Base-by-base conservation (phyloP, 2,113 vertebrate genomes). In the Lutjanus erythropterus region DNA sequence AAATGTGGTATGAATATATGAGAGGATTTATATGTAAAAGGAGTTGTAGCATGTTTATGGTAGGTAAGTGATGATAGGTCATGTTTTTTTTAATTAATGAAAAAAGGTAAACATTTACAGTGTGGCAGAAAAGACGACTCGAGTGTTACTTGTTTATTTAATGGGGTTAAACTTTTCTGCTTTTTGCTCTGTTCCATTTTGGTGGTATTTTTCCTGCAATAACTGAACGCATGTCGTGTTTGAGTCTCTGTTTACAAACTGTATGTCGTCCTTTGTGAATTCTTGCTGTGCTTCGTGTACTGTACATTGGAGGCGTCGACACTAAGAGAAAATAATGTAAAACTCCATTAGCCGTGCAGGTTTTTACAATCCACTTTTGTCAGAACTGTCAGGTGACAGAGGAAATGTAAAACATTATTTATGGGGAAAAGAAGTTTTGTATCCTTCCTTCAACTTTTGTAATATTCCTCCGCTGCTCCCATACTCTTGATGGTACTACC, bases 371-470 rank as follows among this genome's bases (percentile, higher is more conserved):
- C 50, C 78, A 76, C 72, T 83, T 92, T 89, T 87, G 78, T 85
- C 71, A 80, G 52, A 78, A 71, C 60, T 86, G 80, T 88, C 67
- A 53, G 50, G 33, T 75, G 61, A 72, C 27, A 64, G 21, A 83
- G 14, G 52, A 77, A 80, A 85, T 80, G 75, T 85, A 81, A 78
- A 78, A 78, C 33, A 72, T 72, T 92, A 87, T 93, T 93, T 92
- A 93, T 91, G 68, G 42, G n/a, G 3, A 3, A 33, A 12, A 35
- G 33, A 85, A 62, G 60, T 93, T 95, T 95, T 95, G 70, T 93
- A 93, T 88, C 75, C 86, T 92, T 91, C 75, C 80, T 90, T 78
- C 71, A 67, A 90, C 77, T 92, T 95, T 96, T 95, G 84, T 94
- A 93, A 89, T 89, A 85, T 81, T 87, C 23, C 79, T 86, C 84